A percentile compares a stretch with the other conserved stretches of the same genome.
These are phyloP conservation scores for Cyrtodaria siliqua DNA, from an alignment of 2,888 invertebrate genomes.

Conservation along the genomic window DNA sequence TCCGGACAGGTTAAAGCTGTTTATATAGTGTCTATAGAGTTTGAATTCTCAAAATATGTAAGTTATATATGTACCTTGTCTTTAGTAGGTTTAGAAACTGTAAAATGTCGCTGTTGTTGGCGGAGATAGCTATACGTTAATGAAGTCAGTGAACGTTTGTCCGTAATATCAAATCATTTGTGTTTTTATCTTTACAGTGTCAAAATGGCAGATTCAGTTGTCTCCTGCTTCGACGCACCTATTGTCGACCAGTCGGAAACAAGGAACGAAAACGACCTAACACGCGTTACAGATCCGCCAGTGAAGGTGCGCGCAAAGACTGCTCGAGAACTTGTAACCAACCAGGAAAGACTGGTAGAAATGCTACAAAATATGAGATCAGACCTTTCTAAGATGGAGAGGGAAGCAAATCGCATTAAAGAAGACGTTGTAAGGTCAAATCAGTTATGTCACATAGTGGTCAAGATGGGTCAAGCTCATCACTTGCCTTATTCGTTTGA, in stretches of 20 bases:
- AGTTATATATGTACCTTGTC: no score
- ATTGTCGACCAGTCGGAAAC: slow-evolving; percentile 4
- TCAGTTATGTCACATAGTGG: slow-evolving; percentile 46
- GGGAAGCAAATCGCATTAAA: slow-evolving; percentile 52
- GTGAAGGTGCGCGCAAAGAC: slow-evolving; percentile 17
- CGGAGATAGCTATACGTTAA: no score
- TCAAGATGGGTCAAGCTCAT: slow-evolving; percentile 21
- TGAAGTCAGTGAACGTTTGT: no score
- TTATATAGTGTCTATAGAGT: no score
- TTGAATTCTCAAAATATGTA: no score
- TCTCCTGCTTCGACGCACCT: slow-evolving; percentile 1
- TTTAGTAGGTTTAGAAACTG: no score
- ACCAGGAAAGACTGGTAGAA: slow-evolving; percentile 45
- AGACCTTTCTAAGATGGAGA: slow-evolving; percentile 54
- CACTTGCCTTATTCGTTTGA: slow-evolving; percentile 23
- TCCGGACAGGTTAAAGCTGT: no score
- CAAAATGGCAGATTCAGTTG: slow-evolving; percentile 2
- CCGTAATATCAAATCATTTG: no score
- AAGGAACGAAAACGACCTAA: neutral
- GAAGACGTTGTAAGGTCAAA: slow-evolving; percentile 57
- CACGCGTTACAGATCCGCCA: neutral
- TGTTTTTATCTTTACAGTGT: no score
- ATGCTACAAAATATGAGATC: slow-evolving; percentile 51
- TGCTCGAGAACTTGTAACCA: slow-evolving; percentile 52
- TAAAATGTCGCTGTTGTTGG: no score